Percentiles rank a stretch among this genome's conserved stretches.
Conservation (phyloP, 2,797 vertebrate genomes). For the Channallabes apus region DNA sequence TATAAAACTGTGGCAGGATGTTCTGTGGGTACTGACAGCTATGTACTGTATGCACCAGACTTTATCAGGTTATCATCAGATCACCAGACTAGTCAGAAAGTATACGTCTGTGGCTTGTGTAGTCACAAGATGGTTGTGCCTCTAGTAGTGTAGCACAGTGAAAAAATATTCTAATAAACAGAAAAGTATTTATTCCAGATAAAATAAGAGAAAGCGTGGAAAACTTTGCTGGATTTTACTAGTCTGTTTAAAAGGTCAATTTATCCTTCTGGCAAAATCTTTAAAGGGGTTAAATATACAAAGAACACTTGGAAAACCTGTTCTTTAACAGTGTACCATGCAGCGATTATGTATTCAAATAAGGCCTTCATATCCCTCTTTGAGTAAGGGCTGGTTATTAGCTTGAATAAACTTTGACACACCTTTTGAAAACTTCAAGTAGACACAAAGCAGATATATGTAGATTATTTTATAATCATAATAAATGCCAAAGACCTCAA, state of each 20-base stretch:
- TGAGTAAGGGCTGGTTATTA: slow-evolving; percentile 7
- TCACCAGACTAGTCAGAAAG: not conserved
- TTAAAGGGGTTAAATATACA: not conserved
- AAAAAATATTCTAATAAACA: not conserved
- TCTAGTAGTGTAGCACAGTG: no score
- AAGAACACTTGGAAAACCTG: not conserved
- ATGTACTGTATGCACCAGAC: no score
- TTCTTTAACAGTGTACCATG: not conserved
- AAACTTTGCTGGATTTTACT: not conserved
- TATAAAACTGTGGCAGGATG: not conserved
- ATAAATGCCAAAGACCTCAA: not conserved
- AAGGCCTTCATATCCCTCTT: not conserved
- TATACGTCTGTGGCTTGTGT: not conserved
- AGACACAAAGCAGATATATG: not conserved
- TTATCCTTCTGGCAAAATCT: not conserved
- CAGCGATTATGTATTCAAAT: not conserved
- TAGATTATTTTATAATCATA: not conserved
- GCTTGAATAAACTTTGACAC: not conserved
- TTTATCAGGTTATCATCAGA: not conserved
- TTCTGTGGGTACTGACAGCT: not conserved
- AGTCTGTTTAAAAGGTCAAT: not conserved
- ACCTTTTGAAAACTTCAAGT: not conserved
- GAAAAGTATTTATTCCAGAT: not conserved
- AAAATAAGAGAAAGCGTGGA: not conserved
- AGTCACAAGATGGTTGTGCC: not conserved